phyloP scores from a whole-genome alignment of 2,888 invertebrate species.

The Epirrita christyi region DNA sequence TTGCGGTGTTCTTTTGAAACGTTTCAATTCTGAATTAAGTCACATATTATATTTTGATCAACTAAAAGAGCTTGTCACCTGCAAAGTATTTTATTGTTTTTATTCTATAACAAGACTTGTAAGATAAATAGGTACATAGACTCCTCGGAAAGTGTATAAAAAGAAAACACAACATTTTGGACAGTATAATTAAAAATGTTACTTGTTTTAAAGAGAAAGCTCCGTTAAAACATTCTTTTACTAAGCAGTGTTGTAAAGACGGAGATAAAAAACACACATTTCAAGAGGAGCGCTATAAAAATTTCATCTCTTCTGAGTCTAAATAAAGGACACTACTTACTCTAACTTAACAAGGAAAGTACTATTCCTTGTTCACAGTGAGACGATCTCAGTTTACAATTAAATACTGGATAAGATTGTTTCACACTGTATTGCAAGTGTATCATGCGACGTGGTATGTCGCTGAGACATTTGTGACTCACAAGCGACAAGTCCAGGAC shows the following conservation, averaged over 20 bases:
- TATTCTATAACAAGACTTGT: no score
- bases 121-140: no score
- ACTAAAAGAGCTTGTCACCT: no score
- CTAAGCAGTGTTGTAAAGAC: conserved; percentile 11
- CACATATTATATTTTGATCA: no score
- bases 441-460: neutral
- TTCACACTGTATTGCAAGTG: conserved; percentile 1
- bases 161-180: neutral
- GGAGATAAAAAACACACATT: conserved; percentile 11
- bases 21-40: neutral
- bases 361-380: conserved; percentile 42
- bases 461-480: neutral
- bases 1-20: conserved; percentile 13
- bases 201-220: neutral
- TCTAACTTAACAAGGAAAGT: conserved; percentile 40
- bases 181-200: conserved; percentile 8
- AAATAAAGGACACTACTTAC: conserved; percentile 41
- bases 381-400: conserved; percentile 30
- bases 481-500: no score
- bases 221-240: conserved; percentile 2
- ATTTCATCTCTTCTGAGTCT: conserved; percentile 27
- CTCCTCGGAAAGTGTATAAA: no score
- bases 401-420: conserved; percentile 17
- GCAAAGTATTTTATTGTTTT: no score
- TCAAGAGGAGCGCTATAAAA: conserved; percentile 28